Base-by-base conservation (phyloP, 2,113 vertebrate species). In the Parotia lawesii region DNA sequence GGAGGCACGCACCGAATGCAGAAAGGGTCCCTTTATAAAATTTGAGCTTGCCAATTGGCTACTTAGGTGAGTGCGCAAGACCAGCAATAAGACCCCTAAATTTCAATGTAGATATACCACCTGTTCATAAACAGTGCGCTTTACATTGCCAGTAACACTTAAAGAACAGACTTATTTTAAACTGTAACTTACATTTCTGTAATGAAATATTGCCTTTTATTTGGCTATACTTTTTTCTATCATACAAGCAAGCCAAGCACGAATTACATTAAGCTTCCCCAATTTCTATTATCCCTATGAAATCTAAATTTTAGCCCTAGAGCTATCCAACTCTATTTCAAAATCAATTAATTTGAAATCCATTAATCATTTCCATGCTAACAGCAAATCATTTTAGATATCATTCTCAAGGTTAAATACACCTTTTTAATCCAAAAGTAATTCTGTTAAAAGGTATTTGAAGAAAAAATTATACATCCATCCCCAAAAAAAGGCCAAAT, bases 301-400 rank as follows among this genome's bases (percentile, higher is more conserved):
- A 71, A 73, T 57, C 28, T 45, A 50, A 61, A 90, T 73, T 94
- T 76, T 72, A 90, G 45, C 31, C 53, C 48, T 78, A 65, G 37
- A 72, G 45, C 23, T 94, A 85, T 45, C 45, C 38, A 72, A 42
- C 51, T 66, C 29, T 92, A 48, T 56, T 90, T 90, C 60, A 56
- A 90, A 92, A 93, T 84, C 19, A 84, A 91, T 83, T 58, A 51
- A 79, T 53, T 61, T 70, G 48, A 90, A 91, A 83, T 61, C 62
- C 56, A 83, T 23, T 2, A 88, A 80, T 56, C 10, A 27, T 56
- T 81, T 77, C 47, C 77, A 62, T n/a, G 44, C 25, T 87, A 85
- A 40, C 20, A 86, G 21, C 22, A 92, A 77, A 89, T 54, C 2
- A 66, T 75, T 78, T 67, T 21, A 73, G 64, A 6, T 62, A 88